phyloP scores from a whole-genome alignment of 2,113 vertebrate genomes.

The Pseudorasbora parva region DNA sequence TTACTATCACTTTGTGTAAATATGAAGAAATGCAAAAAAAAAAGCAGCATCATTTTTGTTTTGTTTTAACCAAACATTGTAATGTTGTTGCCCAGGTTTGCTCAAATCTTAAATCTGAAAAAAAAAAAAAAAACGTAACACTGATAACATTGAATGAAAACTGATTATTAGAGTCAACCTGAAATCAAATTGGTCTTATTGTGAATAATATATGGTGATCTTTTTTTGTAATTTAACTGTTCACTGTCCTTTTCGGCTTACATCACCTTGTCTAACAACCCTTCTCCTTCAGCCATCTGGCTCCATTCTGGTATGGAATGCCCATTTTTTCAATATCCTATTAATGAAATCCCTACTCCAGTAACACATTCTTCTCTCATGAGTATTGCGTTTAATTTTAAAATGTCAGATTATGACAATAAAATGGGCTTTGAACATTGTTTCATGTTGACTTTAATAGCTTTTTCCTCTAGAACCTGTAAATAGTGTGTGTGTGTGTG shows the following conservation, averaged over 20 bases:
- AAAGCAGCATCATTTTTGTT: neutral
- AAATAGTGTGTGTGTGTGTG: neutral
- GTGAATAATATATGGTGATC: too few relatives aligned
- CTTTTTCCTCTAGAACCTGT: neutral
- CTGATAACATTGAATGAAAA: too few relatives aligned
- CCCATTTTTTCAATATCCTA: neutral
- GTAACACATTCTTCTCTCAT: neutral
- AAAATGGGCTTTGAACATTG: neutral
- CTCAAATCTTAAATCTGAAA: too few relatives aligned
- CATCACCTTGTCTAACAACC: neutral
- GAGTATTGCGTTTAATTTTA: neutral
- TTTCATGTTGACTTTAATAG: slow-evolving; percentile 10
- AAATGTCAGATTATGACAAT: slow-evolving; percentile 1
- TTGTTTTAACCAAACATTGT: neutral
- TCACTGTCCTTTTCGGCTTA: neutral
- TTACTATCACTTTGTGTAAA: neutral
- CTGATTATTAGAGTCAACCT: too few relatives aligned
- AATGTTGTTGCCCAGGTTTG: neutral
- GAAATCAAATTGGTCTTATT: too few relatives aligned
- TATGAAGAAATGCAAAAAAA: neutral
- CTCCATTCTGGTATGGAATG: neutral
- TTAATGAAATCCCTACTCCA: neutral
- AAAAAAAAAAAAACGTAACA: too few relatives aligned
- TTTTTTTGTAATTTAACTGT: neutral
- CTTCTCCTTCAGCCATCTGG: slow-evolving; percentile 16